A percentile compares a stretch with the other conserved stretches of the same genome.
Evolutionary conservation across 2,888 invertebrate species (phyloP).

Genomic region (Dolomedes plantarius): DNA sequence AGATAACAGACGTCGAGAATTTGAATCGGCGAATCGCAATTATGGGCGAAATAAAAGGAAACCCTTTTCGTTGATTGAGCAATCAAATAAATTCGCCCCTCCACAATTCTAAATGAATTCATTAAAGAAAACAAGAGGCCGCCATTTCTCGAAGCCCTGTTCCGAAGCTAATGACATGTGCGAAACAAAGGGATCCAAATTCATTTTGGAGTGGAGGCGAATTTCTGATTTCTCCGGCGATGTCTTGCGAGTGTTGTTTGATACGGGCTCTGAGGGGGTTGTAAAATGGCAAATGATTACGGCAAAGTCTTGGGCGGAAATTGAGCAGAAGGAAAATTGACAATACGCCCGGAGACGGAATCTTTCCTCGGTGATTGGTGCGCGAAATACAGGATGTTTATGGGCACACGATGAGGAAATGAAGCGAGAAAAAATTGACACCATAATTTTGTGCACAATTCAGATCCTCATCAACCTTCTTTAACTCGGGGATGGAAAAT

Average conservation of each 20-base stretch:
- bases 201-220: neutral
- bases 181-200: neutral
- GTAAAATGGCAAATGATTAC: neutral
- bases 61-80: neutral
- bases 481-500: no score
- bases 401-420: no score
- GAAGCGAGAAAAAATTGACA: no score
- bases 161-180: neutral
- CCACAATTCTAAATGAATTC: neutral
- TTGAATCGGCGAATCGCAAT: neutral
- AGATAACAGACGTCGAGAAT: no score
- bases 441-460: no score
- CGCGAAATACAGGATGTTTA: neutral
- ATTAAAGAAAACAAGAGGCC: slow-evolving; percentile 1
- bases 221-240: neutral
- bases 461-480: no score
- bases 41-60: neutral
- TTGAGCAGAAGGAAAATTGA: slow-evolving; percentile 11
- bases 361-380: neutral
- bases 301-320: neutral
- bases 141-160: neutral
- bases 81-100: neutral
- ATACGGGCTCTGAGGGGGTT: neutral
- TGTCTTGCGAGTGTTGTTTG: neutral
- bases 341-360: neutral